These are phyloP conservation scores for Corynorhinus townsendii DNA, from an alignment of 2,113 vertebrate genomes.

Conservation along the genomic window DNA sequence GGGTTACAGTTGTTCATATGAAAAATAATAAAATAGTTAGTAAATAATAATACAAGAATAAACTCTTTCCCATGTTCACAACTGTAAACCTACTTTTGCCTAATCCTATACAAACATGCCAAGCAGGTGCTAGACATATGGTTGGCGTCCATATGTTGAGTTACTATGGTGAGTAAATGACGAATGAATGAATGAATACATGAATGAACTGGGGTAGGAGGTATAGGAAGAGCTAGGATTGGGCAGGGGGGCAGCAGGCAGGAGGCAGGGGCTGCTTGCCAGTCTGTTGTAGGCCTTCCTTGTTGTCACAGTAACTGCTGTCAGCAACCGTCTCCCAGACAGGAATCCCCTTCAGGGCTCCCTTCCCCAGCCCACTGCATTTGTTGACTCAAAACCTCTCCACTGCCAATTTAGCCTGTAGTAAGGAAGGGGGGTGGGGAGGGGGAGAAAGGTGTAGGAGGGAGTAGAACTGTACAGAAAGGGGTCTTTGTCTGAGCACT, in stretches of 20 bases:
- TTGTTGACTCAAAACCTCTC: constrained; percentile 73
- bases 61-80: background rate
- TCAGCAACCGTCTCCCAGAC: constrained; percentile 69
- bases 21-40: background rate
- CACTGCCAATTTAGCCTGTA: constrained; percentile 72
- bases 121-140: background rate
- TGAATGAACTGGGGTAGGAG: background rate
- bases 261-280: background rate
- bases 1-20: background rate
- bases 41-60: background rate
- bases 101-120: background rate
- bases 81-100: background rate
- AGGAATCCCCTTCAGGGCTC: constrained; percentile 73
- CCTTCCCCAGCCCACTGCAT: constrained; percentile 67
- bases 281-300: background rate
- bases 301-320: constrained; percentile 65
- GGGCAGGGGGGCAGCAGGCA: background rate
- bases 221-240: background rate
- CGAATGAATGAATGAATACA: background rate
- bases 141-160: background rate
- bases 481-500: constrained; percentile 71
- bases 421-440: constrained; percentile 55
- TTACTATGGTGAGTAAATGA: background rate
- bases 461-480: constrained; percentile 53
- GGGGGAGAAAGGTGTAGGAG: constrained; percentile 51